Evolutionary conservation across 2,113 vertebrate genomes (phyloP), one percentile per base, ranked within the genome.

Genomic region (Talpa occidentalis): DNA sequence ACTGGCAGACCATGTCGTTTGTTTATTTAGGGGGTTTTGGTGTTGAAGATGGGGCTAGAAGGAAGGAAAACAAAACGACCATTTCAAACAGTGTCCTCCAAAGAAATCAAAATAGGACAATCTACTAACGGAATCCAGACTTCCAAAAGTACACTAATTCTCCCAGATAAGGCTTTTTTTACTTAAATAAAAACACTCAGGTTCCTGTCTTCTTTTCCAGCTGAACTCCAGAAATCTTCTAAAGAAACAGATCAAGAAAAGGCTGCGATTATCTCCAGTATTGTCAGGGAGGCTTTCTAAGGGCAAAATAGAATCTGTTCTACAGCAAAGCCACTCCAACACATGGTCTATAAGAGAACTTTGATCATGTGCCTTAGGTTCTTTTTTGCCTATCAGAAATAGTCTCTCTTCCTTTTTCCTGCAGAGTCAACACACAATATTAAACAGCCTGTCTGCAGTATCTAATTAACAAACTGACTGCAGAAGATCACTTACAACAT

Each of bases 401-500:
- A 90, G 69, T 85, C 91, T 93, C 35, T 93, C 80, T 82, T 80
- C 47, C 35, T 88, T 93, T 95, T 94, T 82, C 84, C 77, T 79
- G 69, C 92, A 94, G 94, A 97, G 95, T 93, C 92, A 95, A 97
- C 92, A 96, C 95, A 92, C 62, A 79, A 93, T 97, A 96, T 97
- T 97, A 97, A 97, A 95, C 88, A 95, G 92, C 69, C 96, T 79
- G 93, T 95, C 97, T 97, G 95, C 73, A 82, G 90, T 92, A 94
- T 97, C 96, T 97, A 97, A 97, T 97, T 97, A 97, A 76, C 96
- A 97, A 93, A 93, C 40, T 89, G 97, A 76, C 77, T 82, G 83
- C 73, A 80, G 32, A 77, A 97, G 92, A 89, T 95, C 97, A 88
- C 96, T 97, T 96, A 89, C 89, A 97, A 98, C 95, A 96, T 76